These are phyloP conservation scores for Spinus olivaceus DNA, from an alignment of 2,797 vertebrate species.

Conservation along the genomic window DNA sequence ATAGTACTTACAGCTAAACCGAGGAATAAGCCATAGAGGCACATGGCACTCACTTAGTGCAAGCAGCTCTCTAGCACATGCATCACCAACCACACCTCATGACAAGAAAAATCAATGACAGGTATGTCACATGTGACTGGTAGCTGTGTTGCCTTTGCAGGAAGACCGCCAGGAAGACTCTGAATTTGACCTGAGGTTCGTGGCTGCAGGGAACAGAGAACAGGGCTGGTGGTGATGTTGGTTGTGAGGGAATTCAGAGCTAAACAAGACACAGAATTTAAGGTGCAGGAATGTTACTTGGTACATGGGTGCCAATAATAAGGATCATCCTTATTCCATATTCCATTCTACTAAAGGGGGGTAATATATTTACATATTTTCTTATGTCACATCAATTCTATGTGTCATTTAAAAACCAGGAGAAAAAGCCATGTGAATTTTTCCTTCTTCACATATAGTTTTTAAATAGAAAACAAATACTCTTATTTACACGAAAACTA, in stretches of 20 bases:
- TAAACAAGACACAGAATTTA: neutral
- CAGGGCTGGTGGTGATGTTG: neutral
- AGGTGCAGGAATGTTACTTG: neutral
- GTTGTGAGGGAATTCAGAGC: neutral
- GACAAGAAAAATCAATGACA: neutral
- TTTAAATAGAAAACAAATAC: neutral
- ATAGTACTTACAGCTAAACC: neutral
- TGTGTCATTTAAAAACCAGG: neutral
- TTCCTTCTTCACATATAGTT: neutral
- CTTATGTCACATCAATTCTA: neutral
- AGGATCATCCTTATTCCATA: neutral
- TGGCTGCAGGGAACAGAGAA: neutral
- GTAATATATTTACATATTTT: neutral
- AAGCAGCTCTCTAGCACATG: neutral
- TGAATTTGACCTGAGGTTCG: conserved; percentile 9
- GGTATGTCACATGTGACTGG: neutral
- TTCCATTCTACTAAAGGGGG: neutral
- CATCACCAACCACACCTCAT: neutral
- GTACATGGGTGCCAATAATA: neutral
- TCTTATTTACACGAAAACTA: neutral
- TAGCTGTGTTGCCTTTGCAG: neutral
- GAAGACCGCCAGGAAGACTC: neutral
- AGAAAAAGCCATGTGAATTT: neutral
- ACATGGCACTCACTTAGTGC: neutral
- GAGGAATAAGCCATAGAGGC: neutral